Conservation (phyloP, 2,888 invertebrate species). For the Drosophila ezoana region DNA sequence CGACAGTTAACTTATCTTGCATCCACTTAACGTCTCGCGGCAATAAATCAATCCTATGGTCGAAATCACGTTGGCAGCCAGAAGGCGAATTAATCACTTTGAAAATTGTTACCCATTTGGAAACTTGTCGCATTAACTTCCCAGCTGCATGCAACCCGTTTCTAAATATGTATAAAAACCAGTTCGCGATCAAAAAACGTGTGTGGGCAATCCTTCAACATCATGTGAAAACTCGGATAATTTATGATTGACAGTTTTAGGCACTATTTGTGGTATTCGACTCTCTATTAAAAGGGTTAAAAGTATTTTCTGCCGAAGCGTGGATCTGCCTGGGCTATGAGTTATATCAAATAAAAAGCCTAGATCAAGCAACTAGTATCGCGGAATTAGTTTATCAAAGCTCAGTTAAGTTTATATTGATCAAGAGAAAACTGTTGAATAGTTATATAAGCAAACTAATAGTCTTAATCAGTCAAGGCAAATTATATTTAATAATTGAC, state of each 20-base stretch:
- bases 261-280: slow-evolving; percentile 28
- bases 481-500: too few species aligned
- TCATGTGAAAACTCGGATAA: slow-evolving; percentile 65
- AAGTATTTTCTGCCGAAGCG: background rate
- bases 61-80: slow-evolving; percentile 75
- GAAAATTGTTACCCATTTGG: slow-evolving; percentile 79
- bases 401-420: too few species aligned
- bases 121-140: slow-evolving; percentile 79
- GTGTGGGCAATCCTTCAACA: slow-evolving; percentile 76
- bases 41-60: slow-evolving; percentile 82
- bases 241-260: slow-evolving; percentile 71
- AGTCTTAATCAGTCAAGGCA: too few species aligned
- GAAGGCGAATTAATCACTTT: slow-evolving; percentile 82
- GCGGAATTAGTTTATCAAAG: too few species aligned
- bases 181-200: slow-evolving; percentile 55
- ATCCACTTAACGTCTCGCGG: slow-evolving; percentile 81
- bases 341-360: background rate
- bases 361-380: too few species aligned
- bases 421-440: too few species aligned
- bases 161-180: slow-evolving; percentile 35
- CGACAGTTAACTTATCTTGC: slow-evolving; percentile 82
- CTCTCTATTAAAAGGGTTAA: slow-evolving; percentile 4
- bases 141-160: slow-evolving; percentile 61
- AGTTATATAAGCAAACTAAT: too few species aligned
- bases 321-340: background rate